Evolutionary conservation across 2,113 vertebrate species (phyloP), one percentile per base, ranked within the genome.

Genomic region (Mesoclemmys tuberculata): DNA sequence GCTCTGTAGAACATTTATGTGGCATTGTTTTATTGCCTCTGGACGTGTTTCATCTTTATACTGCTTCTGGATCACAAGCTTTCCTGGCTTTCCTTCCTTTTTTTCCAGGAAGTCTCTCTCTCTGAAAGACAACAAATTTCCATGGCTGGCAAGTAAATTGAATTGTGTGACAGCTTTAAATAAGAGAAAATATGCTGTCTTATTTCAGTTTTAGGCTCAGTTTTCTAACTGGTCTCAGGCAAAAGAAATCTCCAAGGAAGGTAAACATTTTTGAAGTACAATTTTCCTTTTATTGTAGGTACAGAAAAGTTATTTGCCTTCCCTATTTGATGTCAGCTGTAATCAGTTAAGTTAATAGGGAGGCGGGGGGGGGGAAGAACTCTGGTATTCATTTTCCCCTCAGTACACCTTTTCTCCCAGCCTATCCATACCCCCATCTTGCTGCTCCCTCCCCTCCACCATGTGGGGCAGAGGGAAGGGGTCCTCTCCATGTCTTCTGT

Each of bases 151-250:
- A 27, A 85, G 0, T 1, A n/a, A 68, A 68, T n/a, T 13, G 26
- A 71, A 14, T 77, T 10, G n/a, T 44, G 44, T 29, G 52, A 84
- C 12, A 6, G 3, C 27, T 41, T 26, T 82, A 52, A 87, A 85
- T 14, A n/a, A 46, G 0, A 58, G 48, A 19, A 27, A 41, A 27
- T 0, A 0, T 0, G 0, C 3, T 8, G 46, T 7, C 61, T 81
- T 52, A 16, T 24, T 87, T 48, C 61, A 56, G 0, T n/a, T 58
- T 77, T 18, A 24, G 91, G 54, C 38, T 58, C 55, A n/a, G 35
- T n/a, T 68, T n/a, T 85, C 84, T 54, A 27, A 22, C 8, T 0
- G 1, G 27, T 71, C 85, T 31, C 0, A 2, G 80, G 52, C 64
- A 80, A 52, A 84, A 54, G 80, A 3, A 58, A 12, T 46, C 68